phyloP scores from a whole-genome alignment of 2,113 vertebrate genomes.

The Callopanchax toddi region DNA sequence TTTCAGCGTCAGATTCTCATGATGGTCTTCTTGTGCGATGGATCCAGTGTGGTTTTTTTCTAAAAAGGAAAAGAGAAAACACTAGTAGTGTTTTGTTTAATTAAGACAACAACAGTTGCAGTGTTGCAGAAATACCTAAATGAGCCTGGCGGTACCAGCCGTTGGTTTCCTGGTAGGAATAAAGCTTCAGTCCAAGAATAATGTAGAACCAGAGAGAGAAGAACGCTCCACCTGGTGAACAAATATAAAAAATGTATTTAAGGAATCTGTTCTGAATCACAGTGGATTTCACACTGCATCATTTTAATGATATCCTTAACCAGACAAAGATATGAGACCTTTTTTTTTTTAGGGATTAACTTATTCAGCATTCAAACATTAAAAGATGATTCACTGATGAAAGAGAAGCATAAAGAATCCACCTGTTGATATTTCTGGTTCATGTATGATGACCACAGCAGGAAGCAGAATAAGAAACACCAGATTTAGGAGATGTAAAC shows the following conservation, averaged over 20 bases:
- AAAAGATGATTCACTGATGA: too few relatives aligned
- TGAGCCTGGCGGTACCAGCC: constrained; percentile 46
- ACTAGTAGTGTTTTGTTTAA: not conserved
- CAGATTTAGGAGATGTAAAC: constrained; percentile 55
- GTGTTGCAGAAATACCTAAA: constrained; percentile 22
- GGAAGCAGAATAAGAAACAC: constrained; percentile 46
- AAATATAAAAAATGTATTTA: not conserved
- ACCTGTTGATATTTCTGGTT: constrained; percentile 59
- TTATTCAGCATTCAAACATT: too few relatives aligned
- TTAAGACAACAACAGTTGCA: not conserved
- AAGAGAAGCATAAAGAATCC: not conserved
- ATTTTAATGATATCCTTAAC: too few relatives aligned
- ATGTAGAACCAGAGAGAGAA: constrained; percentile 50
- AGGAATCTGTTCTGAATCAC: too few relatives aligned
- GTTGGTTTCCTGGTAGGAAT: constrained; percentile 59
- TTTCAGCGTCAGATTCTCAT: constrained; percentile 35
- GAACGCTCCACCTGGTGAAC: constrained; percentile 47
- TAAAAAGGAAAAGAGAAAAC: constrained; percentile 1
- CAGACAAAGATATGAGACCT: too few relatives aligned
- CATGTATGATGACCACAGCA: constrained; percentile 24
- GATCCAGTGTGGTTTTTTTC: constrained; percentile 1
- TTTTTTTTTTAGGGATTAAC: too few relatives aligned
- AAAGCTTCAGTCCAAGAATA: constrained; percentile 55
- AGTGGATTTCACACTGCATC: too few relatives aligned
- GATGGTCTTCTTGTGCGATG: not conserved